These are phyloP conservation scores for Oophaga sylvatica DNA, from an alignment of 2,797 vertebrate species.

Conservation along the genomic window DNA sequence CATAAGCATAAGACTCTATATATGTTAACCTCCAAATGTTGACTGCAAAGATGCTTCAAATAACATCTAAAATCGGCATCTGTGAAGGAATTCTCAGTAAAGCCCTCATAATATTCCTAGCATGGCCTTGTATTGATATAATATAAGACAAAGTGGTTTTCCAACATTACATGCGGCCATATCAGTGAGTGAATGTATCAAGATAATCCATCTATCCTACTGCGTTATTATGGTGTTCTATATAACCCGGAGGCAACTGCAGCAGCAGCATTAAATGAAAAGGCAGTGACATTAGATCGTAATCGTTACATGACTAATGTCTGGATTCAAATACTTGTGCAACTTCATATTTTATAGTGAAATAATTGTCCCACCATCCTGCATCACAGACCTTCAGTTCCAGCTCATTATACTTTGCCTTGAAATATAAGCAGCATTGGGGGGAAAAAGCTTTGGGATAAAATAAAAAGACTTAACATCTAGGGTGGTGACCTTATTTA, in stretches of 20 bases:
- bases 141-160: constrained; percentile 15
- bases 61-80: neutral
- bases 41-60: neutral
- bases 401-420: constrained; percentile 48
- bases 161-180: neutral
- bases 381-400: constrained; percentile 33
- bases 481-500: constrained; percentile 41
- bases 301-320: constrained; percentile 41
- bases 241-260: constrained; percentile 24
- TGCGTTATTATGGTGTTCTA: constrained; percentile 25
- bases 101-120: neutral
- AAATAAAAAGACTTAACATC: neutral
- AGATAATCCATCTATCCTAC: constrained; percentile 33
- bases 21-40: neutral
- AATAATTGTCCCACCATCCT: constrained; percentile 42
- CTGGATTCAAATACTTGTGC: constrained; percentile 38
- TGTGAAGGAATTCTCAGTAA: constrained; percentile 7
- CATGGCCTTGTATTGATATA: constrained; percentile 16
- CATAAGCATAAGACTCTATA: neutral
- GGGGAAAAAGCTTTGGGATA: constrained; percentile 9
- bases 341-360: constrained; percentile 41
- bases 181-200: constrained; percentile 34
- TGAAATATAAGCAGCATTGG: neutral
- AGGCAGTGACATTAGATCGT: constrained; percentile 47
- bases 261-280: constrained; percentile 46